These are phyloP conservation scores for Periparus ater DNA, from an alignment of 2,797 vertebrate species.

Conservation along the genomic window DNA sequence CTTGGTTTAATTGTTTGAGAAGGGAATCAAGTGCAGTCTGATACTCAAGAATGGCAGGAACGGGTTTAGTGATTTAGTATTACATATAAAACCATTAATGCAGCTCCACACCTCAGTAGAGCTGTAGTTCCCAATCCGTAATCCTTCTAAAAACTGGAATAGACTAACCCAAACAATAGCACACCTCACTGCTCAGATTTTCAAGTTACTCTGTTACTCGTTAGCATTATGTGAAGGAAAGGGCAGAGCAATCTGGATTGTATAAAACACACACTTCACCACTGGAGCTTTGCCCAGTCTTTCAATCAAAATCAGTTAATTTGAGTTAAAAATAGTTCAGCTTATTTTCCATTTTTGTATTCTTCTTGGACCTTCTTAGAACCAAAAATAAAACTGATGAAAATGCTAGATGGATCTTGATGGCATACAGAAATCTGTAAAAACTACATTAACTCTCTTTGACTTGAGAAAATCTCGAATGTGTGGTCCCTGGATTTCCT, in stretches of 20 bases:
- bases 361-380: background rate
- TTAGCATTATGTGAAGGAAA: slow-evolving; percentile 25
- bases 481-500: background rate
- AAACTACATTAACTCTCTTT: background rate
- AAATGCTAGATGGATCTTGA: background rate
- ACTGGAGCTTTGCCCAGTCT: background rate
- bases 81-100: slow-evolving; percentile 15
- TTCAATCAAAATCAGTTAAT: background rate
- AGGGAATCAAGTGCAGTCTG: background rate
- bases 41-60: background rate
- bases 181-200: slow-evolving; percentile 25
- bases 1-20: slow-evolving; percentile 18
- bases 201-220: background rate
- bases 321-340: background rate
- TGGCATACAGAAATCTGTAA: background rate
- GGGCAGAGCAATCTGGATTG: background rate
- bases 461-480: background rate
- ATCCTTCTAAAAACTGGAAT: slow-evolving; percentile 20
- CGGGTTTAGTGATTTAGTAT: background rate
- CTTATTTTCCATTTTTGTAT: background rate
- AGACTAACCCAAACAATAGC: background rate
- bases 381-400: background rate
- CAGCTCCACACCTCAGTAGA: background rate
- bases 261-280: background rate
- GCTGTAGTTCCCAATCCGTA: background rate